Evolutionary conservation across 2,797 vertebrate genomes (phyloP), one percentile per base, ranked within the genome.

Genomic region (Poecilia velifera): DNA sequence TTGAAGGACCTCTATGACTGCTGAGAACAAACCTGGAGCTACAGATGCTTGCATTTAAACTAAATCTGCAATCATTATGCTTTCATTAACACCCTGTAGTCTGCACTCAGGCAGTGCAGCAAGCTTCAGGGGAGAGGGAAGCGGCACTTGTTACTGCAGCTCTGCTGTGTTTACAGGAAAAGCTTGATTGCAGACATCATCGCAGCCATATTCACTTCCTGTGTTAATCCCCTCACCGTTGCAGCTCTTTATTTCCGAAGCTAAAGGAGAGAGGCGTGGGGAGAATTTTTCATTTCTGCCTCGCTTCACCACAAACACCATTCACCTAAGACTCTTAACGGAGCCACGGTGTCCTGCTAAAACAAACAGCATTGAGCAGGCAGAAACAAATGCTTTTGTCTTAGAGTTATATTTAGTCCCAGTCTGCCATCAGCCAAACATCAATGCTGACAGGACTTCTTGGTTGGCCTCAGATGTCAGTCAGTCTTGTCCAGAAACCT

Each of bases 381-480:
- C 71, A 79, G 93, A 94, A 94, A 95, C 92, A 95, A 95, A 95
- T 78, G 82, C 91, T 93, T 95, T 94, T 95, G 93, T 95, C 84
- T 92, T 64, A 34, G 89, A 73, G 93, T 90, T 96, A 95, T 93
- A 94, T 94, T 94, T 95, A 95, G 92, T 81, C 31, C 28, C 71
- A 62, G 83, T 51, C 73, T 80, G 80, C 82, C 80, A 84, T 90
- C 82, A 89, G 84, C 85, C 82, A 83, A 89, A 84, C 34, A 55
- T 55, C 81, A 76, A 77, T 79, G 86, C 87, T 86, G 83, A 84
- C 28, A 36, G 82, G 86, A 85, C 57, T 8, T 31, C 57, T 8
- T 31, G 47, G 84, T 81, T 80, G 85, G 76, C 80, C 87, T 75
- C 41, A 74, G 82, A 57, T 49, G 3, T 73, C 31, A 49, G 41